These are phyloP conservation scores for Ophioninae sp. DNA, from an alignment of 2,888 invertebrate genomes.

Conservation along the genomic window DNA sequence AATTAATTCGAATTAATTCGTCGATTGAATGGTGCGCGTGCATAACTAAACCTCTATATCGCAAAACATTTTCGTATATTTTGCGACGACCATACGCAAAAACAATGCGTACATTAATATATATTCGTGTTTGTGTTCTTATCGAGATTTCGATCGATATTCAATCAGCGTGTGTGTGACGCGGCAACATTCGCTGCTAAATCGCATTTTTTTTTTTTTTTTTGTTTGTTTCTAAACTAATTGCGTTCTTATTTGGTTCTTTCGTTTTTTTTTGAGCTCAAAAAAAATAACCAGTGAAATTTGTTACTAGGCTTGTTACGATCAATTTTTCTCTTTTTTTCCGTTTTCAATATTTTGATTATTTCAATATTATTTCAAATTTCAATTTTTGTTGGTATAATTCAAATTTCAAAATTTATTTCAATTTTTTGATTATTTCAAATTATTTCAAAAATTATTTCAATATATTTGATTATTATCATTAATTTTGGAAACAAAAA, in stretches of 20 bases:
- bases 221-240: conserved; percentile 6
- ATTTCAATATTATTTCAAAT: no score
- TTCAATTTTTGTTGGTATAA: no score
- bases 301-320: no score
- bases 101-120: conserved; percentile 34
- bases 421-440: no score
- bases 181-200: conserved; percentile 53
- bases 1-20: conserved; percentile 28
- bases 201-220: conserved; percentile 16
- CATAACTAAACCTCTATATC: conserved; percentile 58
- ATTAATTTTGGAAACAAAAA: no score
- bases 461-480: no score
- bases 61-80: conserved; percentile 29
- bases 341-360: no score
- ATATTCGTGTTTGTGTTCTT: conserved; percentile 39
- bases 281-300: no score
- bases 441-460: no score
- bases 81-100: conserved; percentile 22
- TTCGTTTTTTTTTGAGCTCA: no score
- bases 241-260: neutral
- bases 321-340: no score
- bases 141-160: neutral
- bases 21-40: conserved; percentile 59
- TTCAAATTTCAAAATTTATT: no score
- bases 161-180: conserved; percentile 38